Percentiles rank a stretch among this genome's conserved stretches.
phyloP scores from a whole-genome alignment of 2,113 vertebrate species.

The Phycodurus eques region DNA sequence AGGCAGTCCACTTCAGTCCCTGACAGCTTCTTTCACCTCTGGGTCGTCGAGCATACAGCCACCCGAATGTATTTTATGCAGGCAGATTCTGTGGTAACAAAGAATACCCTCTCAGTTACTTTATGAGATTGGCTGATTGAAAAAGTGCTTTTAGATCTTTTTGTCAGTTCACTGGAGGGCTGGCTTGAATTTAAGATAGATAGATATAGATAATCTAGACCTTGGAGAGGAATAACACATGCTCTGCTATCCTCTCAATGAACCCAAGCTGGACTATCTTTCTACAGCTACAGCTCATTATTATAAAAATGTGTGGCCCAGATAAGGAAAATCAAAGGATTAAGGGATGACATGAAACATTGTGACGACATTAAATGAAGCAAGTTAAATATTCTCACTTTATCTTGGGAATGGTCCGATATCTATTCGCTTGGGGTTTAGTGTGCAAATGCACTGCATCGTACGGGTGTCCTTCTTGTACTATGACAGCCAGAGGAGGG shows the following conservation, averaged over 20 bases:
- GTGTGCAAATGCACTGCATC: not conserved
- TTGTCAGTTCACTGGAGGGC: not conserved
- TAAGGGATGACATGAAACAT: not conserved
- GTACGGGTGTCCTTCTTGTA: too few species aligned
- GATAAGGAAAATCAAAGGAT: constrained; percentile 6
- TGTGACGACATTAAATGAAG: not conserved
- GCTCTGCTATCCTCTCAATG: constrained; percentile 1
- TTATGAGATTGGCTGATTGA: not conserved
- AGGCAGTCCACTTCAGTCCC: constrained; percentile 37
- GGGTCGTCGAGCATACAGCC: not conserved
- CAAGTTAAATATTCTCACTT: not conserved
- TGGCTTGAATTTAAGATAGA: not conserved
- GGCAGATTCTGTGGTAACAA: constrained; percentile 16
- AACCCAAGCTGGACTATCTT: not conserved
- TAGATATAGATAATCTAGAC: too few species aligned
- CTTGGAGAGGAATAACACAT: constrained; percentile 1
- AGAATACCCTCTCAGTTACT: not conserved
- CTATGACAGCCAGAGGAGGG: too few species aligned
- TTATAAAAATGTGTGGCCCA: constrained; percentile 3
- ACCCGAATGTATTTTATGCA: not conserved
- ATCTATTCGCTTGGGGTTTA: not conserved
- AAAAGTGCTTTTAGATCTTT: constrained; percentile 1
- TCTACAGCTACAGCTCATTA: not conserved
- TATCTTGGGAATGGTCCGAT: not conserved
- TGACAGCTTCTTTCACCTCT: constrained; percentile 36